phyloP scores from a whole-genome alignment of 1,140 invertebrate genomes.

The Anastrepha ludens region DNA sequence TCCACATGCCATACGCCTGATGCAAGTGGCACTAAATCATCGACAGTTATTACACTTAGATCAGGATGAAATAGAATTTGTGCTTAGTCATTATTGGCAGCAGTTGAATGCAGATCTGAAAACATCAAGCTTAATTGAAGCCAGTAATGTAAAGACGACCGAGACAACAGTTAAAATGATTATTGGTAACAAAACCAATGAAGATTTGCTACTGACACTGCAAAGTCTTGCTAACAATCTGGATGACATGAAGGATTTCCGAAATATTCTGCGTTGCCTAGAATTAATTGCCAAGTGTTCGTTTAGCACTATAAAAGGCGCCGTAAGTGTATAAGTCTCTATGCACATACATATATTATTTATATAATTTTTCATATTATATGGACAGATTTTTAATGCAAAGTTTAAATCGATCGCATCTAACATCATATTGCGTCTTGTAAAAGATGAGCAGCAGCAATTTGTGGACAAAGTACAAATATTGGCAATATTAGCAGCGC shows the following conservation, averaged over 20 bases:
- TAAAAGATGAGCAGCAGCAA: slow-evolving; percentile 58
- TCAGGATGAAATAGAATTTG: slow-evolving; percentile 69
- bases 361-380: not conserved
- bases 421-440: slow-evolving; percentile 53
- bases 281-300: slow-evolving; percentile 66
- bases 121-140: not conserved
- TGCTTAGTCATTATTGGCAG: slow-evolving; percentile 66
- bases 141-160: slow-evolving; percentile 54
- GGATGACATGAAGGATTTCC: slow-evolving; percentile 55
- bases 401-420: slow-evolving; percentile 65
- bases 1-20: slow-evolving; percentile 63
- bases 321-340: slow-evolving; percentile 60
- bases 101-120: slow-evolving; percentile 66
- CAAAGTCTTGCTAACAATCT: slow-evolving; percentile 54
- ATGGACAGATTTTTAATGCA: slow-evolving; percentile 69
- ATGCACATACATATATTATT: not conserved
- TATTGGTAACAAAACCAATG: slow-evolving; percentile 71
- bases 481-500: slow-evolving; percentile 58
- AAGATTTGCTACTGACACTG: slow-evolving; percentile 66
- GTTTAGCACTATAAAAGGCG: slow-evolving; percentile 68
- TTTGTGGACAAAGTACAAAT: slow-evolving; percentile 57
- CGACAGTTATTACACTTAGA: slow-evolving; percentile 67
- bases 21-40: slow-evolving; percentile 67
- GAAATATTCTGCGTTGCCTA: slow-evolving; percentile 64
- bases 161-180: slow-evolving; percentile 67